A percentile compares a stretch with the other conserved stretches of the same genome.
phyloP scores from a whole-genome alignment of 2,888 invertebrate genomes.

The Ephialtes manifestator region DNA sequence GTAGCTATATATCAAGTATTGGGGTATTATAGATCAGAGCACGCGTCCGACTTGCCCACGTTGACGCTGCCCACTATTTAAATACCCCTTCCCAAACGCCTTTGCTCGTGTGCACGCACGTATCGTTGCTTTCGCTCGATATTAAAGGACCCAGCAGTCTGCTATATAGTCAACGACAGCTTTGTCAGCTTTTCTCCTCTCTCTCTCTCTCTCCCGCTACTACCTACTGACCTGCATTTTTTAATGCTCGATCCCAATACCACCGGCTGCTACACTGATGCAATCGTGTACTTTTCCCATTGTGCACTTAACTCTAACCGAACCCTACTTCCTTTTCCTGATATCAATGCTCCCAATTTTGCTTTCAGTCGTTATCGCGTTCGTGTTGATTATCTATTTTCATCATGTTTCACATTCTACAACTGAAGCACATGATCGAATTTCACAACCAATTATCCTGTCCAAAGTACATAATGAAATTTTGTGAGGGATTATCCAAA shows the following conservation, averaged over 20 bases:
- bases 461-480: too few relatives aligned
- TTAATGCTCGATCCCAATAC: conserved; percentile 58
- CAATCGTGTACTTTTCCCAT: conserved; percentile 5
- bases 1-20: conserved; percentile 11
- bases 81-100: conserved; percentile 19
- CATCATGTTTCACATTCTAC: too few relatives aligned
- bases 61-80: conserved; percentile 28
- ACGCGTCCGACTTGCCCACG: conserved; percentile 17
- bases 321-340: too few relatives aligned
- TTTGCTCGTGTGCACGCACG: conserved; percentile 56
- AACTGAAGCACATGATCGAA: too few relatives aligned
- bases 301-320: neutral
- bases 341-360: neutral
- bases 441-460: too few relatives aligned
- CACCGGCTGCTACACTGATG: conserved; percentile 8
- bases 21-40: neutral
- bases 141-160: conserved; percentile 58
- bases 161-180: conserved; percentile 35
- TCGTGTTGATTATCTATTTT: too few relatives aligned
- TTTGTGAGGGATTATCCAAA: too few relatives aligned
- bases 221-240: conserved; percentile 72
- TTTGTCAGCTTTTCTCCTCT: conserved; percentile 53
- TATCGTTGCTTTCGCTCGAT: conserved; percentile 64
- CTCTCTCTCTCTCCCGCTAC: conserved; percentile 24
- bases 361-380: neutral